Evolutionary conservation across 1,140 invertebrate genomes (phyloP), one percentile per base, ranked within the genome.

Genomic region (Adoxophyes honmai): DNA sequence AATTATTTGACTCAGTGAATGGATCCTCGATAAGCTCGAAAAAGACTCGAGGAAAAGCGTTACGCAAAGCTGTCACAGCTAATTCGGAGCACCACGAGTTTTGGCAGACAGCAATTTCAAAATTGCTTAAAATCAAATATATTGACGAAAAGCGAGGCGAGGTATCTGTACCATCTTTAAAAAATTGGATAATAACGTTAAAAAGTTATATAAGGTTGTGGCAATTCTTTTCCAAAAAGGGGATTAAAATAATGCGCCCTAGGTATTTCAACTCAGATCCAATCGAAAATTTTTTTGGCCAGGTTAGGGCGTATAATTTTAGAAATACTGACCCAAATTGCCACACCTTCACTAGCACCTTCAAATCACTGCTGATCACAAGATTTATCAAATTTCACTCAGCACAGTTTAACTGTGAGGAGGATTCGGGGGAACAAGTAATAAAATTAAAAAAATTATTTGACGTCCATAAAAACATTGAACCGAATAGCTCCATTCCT

Each of bases 401-500:
- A 13, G n/a, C 36, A 13, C n/a, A 13, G 4, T 37, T 37, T 5
- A 37, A 37, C 6, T 37, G 36, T 5, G 36, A 37, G 9, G 36
- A 37, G 36, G 36, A 37, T 38, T 13, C 11, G 11, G 36, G 36
- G 5, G 1, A n/a, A 6, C 36, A 59, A n/a, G 33, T 62, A 37
- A 13, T 62, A 42, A 62, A 57, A 14, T 34, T 54, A 33, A 37
- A 60, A 53, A 44, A 42, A 10, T 53, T 59, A 54, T 60, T 66
- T 52, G 51, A 57, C 10, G 4, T 36, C 1, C 11, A 35, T 1
- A 11, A 15, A 14, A 5, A 35, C 6, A 34, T 18, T 14, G 11
- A 55, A n/a, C 1, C 11, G 15, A 28, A n/a, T 7, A 9, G 3
- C 10, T 13, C 6, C 15, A 18, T 34, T 52, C 37, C 37, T 38